phyloP scores from a whole-genome alignment of 2,888 invertebrate species.

The Drosophila anomelani region DNA sequence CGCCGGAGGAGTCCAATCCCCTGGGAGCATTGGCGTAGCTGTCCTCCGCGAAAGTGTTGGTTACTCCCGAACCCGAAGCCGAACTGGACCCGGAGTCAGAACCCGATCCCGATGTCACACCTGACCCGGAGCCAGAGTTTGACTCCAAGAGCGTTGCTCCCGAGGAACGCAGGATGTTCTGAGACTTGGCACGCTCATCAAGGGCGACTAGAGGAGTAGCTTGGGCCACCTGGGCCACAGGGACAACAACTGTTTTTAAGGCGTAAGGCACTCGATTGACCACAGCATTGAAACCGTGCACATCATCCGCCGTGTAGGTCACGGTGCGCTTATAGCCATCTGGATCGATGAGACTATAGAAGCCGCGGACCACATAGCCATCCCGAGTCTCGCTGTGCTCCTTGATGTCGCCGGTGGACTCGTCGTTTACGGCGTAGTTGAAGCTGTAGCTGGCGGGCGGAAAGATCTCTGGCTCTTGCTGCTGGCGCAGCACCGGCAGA shows the following conservation, averaged over 20 bases:
- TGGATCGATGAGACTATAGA: constrained; percentile 85
- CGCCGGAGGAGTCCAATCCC: constrained; percentile 43
- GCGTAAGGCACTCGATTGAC: constrained; percentile 85
- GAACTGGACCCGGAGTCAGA: background rate
- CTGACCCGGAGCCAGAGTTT: background rate
- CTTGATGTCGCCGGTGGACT: constrained; percentile 85
- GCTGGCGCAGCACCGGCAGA: constrained; percentile 40
- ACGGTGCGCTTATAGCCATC: constrained; percentile 86
- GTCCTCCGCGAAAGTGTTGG: constrained; percentile 36
- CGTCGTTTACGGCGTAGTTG: constrained; percentile 85
- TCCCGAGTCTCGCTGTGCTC: constrained; percentile 85
- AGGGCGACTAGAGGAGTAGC: constrained; percentile 11
- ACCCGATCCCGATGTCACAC: background rate
- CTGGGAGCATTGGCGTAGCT: constrained; percentile 58
- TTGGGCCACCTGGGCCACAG: constrained; percentile 13
- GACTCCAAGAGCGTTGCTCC: background rate
- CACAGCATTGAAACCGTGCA: constrained; percentile 86
- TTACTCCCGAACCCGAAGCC: constrained; percentile 7
- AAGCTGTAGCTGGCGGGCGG: constrained; percentile 82
- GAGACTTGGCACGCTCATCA: constrained; percentile 51
- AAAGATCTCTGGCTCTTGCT: constrained; percentile 56
- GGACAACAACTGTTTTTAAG: constrained; percentile 46
- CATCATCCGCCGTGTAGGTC: constrained; percentile 85
- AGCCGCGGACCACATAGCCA: constrained; percentile 85
- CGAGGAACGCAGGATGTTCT: constrained; percentile 9